Base-by-base conservation (phyloP, 2,113 vertebrate species). In the Podarcis raffonei region DNA sequence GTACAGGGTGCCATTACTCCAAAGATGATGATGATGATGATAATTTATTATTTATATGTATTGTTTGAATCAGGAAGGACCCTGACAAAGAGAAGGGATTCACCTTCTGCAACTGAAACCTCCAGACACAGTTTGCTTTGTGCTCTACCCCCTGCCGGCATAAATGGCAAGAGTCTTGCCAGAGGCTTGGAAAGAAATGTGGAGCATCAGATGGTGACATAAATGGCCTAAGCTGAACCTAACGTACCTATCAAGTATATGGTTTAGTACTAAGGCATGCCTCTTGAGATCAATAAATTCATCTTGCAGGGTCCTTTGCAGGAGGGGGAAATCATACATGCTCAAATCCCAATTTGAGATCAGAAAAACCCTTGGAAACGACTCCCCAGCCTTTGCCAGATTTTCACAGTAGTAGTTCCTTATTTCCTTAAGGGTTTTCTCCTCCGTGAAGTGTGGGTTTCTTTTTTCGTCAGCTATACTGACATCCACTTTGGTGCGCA, bases 401-500 rank as follows among this genome's bases (percentile, higher is more conserved):
- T 89, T 88, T 6, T 88, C 81, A 12, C 68, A 32, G 48, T 53
- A 95, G 81, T 75, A 92, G 89, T 42, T 68, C 84, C 91, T 85
- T 27, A 95, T 85, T 25, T 71, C 15, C 25, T 78, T 8, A 57
- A 94, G 66, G 62, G 87, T 71, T 27, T 32, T 62, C 9, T 42
- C 42, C 48, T 91, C 83, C 32, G n/a, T 81, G 80, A 78, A 80
- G 35, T 53, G 48, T 53, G 48, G 48, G 48, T 53, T 68, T 11
- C 18, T 35, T 27, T 0, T 62, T 59, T 4, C 0, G 39, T n/a
- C 2, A 11, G 12, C 3, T 15, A 95, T 83, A 59, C 66, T 74
- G 5, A 3, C 12, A 79, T 96, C 94, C 57, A 95, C 92, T 80
- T 96, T 95, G 37, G 91, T 92, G 39, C 95, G 93, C n/a, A 95